phyloP scores from a whole-genome alignment of 2,888 invertebrate genomes.

The Hipparchia semele region DNA sequence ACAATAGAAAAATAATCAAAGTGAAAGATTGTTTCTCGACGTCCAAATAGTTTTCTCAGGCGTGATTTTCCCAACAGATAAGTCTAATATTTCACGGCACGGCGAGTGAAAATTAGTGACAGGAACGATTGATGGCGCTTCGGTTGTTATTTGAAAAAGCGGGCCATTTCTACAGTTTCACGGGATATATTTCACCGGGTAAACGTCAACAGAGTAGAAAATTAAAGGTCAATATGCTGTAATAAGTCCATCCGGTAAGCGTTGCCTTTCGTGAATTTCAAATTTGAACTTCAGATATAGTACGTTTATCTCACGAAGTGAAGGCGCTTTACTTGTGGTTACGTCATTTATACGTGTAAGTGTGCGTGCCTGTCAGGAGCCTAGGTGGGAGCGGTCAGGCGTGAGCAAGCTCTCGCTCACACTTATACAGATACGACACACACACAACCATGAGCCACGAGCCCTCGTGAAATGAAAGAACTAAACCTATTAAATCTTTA shows the following conservation, averaged over 20 bases:
- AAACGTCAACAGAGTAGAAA: slow-evolving; percentile 80
- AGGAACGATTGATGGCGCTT: slow-evolving; percentile 73
- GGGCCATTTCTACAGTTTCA: slow-evolving; percentile 73
- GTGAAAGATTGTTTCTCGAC: slow-evolving; percentile 74
- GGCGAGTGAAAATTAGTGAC: slow-evolving; percentile 77
- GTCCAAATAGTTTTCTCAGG: slow-evolving; percentile 71
- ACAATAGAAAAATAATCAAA: slow-evolving; percentile 79
- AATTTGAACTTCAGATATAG: not conserved
- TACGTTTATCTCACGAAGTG: too few species aligned
- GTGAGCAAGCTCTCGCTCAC: too few species aligned
- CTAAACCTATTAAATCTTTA: too few species aligned
- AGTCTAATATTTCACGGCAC: slow-evolving; percentile 75
- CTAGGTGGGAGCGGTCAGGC: too few species aligned
- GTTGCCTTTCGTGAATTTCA: slow-evolving; percentile 13
- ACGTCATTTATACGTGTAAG: too few species aligned
- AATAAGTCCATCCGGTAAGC: slow-evolving; percentile 49
- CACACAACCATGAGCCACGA: too few species aligned
- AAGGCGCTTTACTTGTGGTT: too few species aligned
- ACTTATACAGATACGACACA: too few species aligned
- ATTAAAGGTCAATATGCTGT: slow-evolving; percentile 77
- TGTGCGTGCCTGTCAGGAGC: too few species aligned
- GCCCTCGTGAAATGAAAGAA: too few species aligned
- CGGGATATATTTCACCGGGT: slow-evolving; percentile 75
- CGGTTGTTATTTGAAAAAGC: slow-evolving; percentile 82
- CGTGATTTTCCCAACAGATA: slow-evolving; percentile 74